Conservation (phyloP, 2,888 invertebrate species). For the Muschampia plurimacula region DNA sequence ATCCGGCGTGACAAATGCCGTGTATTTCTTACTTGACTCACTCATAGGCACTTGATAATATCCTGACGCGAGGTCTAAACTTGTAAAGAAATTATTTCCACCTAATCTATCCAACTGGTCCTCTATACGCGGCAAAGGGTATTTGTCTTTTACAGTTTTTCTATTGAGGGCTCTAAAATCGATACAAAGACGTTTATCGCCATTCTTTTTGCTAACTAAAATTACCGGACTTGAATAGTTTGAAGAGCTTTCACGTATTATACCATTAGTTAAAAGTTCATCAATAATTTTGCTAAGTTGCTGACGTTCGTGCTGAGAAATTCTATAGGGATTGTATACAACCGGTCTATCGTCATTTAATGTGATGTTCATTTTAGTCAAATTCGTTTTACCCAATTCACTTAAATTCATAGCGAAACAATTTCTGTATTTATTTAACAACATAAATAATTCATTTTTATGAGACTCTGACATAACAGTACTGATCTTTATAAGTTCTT, state of each 20-base stretch:
- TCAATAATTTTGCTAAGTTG: slow-evolving; percentile 36
- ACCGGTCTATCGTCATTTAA: slow-evolving; percentile 5
- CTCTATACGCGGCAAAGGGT: slow-evolving; percentile 5
- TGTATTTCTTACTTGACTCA: background rate
- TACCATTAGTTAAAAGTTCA: background rate
- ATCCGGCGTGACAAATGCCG: slow-evolving; percentile 7
- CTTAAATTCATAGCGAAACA: background rate
- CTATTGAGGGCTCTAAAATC: slow-evolving; percentile 42
- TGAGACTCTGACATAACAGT: background rate
- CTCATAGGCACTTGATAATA: slow-evolving; percentile 6
- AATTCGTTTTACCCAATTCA: slow-evolving; percentile 2
- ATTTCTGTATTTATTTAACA: background rate
- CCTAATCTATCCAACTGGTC: slow-evolving; percentile 2
- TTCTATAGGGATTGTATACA: slow-evolving; percentile 19
- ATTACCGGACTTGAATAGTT: background rate
- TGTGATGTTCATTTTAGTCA: slow-evolving; percentile 13
- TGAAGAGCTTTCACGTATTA: too few species aligned
- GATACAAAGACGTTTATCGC: slow-evolving; percentile 23
- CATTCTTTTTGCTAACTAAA: background rate
- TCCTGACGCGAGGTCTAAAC: slow-evolving; percentile 1
- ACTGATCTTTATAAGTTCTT: background rate
- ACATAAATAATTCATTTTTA: background rate
- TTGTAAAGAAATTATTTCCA: slow-evolving; percentile 4
- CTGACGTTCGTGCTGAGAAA: slow-evolving; percentile 42
- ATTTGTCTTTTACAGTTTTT: slow-evolving; percentile 41